These are phyloP conservation scores for Acanthurus lineatus DNA, from an alignment of 2,797 vertebrate genomes.

Conservation along the genomic window DNA sequence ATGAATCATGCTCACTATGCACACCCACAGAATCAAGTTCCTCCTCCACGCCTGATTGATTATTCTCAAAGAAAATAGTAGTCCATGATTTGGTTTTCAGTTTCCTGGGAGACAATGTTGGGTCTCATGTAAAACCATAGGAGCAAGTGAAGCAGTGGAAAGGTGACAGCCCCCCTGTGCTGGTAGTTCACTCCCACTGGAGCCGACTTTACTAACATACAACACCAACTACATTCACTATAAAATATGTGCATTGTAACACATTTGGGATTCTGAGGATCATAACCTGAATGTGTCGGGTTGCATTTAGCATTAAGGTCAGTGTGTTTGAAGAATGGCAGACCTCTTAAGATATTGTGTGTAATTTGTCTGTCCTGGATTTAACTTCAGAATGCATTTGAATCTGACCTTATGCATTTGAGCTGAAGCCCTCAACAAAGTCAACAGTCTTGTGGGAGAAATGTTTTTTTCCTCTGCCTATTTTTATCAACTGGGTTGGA, in stretches of 20 bases:
- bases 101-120: background rate
- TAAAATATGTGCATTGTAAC: too few species aligned
- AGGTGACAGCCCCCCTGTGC: background rate
- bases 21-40: background rate
- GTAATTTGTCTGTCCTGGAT: background rate
- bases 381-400: background rate
- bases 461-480: slow-evolving; percentile 31
- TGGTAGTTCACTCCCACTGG: background rate
- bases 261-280: too few species aligned
- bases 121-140: slow-evolving; percentile 8
- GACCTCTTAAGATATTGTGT: background rate
- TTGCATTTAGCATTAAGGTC: background rate
- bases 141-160: background rate
- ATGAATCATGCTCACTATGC: background rate
- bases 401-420: slow-evolving; percentile 7
- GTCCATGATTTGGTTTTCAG: background rate
- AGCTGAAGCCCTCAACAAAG: slow-evolving; percentile 1
- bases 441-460: slow-evolving; percentile 15
- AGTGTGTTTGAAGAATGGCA: background rate
- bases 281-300: background rate
- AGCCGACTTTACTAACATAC: background rate
- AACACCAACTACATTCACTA: background rate
- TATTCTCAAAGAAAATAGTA: too few species aligned
- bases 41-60: slow-evolving; percentile 11
- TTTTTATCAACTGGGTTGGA: slow-evolving; percentile 73